phyloP scores from a whole-genome alignment of 2,113 vertebrate genomes.

The Phycodurus eques region DNA sequence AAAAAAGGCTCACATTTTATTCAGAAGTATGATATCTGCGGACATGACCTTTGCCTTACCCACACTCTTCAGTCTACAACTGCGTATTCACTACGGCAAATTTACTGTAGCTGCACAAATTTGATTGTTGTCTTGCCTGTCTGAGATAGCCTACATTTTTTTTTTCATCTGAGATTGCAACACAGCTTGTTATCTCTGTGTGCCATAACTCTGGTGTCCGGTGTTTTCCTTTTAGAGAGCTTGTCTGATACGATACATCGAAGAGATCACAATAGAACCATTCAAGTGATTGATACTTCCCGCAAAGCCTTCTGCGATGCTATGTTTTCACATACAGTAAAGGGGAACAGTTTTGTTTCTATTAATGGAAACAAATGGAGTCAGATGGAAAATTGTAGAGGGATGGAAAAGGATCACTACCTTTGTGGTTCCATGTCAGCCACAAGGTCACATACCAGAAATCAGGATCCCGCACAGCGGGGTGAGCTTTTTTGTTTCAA shows the following conservation, averaged over 20 bases:
- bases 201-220: constrained; percentile 38
- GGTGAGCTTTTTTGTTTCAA: constrained; percentile 41
- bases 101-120: constrained; percentile 29
- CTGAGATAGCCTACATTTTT: constrained; percentile 38
- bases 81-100: constrained; percentile 18
- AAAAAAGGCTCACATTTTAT: constrained; percentile 45
- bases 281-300: constrained; percentile 67
- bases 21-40: constrained; percentile 38
- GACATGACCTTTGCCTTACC: constrained; percentile 36
- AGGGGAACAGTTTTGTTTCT: constrained; percentile 65
- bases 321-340: constrained; percentile 68
- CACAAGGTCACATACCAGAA: constrained; percentile 68
- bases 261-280: constrained; percentile 55
- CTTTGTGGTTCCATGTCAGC: constrained; percentile 64
- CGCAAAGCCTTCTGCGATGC: constrained; percentile 60
- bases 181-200: constrained; percentile 32
- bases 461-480: constrained; percentile 61
- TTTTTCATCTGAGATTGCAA: constrained; percentile 18
- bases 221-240: constrained; percentile 52
- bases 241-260: constrained; percentile 39
- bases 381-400: constrained; percentile 60
- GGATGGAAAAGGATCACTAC: constrained; percentile 60
- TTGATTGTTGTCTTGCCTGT: constrained; percentile 30
- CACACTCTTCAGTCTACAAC: constrained; percentile 30
- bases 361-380: constrained; percentile 67